Evolutionary conservation across 1,140 invertebrate species (phyloP), one percentile per base, ranked within the genome.

Genomic region (Drosophila repleta): DNA sequence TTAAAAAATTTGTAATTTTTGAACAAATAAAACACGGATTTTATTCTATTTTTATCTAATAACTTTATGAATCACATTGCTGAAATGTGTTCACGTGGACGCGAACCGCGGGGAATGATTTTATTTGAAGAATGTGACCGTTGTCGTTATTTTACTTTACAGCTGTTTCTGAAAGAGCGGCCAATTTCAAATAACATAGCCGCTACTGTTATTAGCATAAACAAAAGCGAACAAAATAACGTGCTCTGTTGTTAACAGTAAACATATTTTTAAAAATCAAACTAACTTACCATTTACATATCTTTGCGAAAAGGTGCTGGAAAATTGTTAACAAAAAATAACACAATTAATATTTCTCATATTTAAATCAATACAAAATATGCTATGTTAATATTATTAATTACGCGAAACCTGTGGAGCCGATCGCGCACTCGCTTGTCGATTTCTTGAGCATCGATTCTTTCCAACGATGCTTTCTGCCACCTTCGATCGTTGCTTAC

Each of bases 81-180:
- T 61, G 41, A 76, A 87, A 81, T 77, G 37, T 82, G 83, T 85
- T 87, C 82, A 88, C 82, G 81, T 85, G 81, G 81, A 85, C 62
- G 75, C 48, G 74, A 72, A 66, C 69, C 76, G 79, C 80, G 80
- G 76, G 52, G 61, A 70, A 65, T 76, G 67, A 74, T 39, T 55
- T 62, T 48, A 45, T 39, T 49, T 56, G 18, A 3, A 49, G 24
- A 70, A 55, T 56, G 67, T 64, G 67, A 65, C 60, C 60, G 66
- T 63, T 43, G 58, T 49, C 41, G 21, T n/a, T 56, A 10, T 41
- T 49, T 56, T 51, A 4, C 10, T 3, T 39, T 39, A 53, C 67
- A 70, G 51, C 51, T 70, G 68, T 65, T 68, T 35, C 2, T 5
- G 15, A 45, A 63, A 63, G 58, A 63, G 49, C 1, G 2, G 13